These are phyloP conservation scores for Ichneumoninae sp. DNA, from an alignment of 2,888 invertebrate genomes.

Conservation along the genomic window DNA sequence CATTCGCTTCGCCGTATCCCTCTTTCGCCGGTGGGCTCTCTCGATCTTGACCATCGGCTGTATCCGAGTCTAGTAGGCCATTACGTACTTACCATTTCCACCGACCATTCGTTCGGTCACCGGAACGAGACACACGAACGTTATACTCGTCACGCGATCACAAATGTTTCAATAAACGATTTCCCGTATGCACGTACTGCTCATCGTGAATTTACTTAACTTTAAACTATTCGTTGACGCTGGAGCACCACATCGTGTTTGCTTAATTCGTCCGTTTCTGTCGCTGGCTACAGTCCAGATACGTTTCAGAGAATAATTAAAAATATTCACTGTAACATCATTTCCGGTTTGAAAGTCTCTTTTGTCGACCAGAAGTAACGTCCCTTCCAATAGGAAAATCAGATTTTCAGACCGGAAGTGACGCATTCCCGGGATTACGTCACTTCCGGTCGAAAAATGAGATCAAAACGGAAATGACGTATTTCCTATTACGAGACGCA, in stretches of 20 bases:
- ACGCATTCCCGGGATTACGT: not conserved
- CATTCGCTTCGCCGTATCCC: conserved; percentile 66
- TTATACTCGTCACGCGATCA: conserved; percentile 40
- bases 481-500: not conserved
- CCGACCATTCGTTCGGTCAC: conserved; percentile 39
- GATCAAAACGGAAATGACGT: not conserved
- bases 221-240: no score
- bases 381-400: no score
- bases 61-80: conserved; percentile 31
- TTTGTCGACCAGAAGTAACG: no score
- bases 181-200: not conserved
- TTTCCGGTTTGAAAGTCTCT: no score
- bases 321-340: no score
- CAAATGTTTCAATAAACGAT: conserved; percentile 29
- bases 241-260: no score
- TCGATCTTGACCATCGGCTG: conserved; percentile 60
- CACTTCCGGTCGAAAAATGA: not conserved
- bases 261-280: no score
- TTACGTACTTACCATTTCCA: conserved; percentile 26
- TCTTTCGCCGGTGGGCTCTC: conserved; percentile 38
- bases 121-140: conserved; percentile 36
- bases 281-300: no score
- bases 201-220: conserved; percentile 19
- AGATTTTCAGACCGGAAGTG: not conserved
- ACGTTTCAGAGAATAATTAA: no score